A percentile compares a stretch with the other conserved stretches of the same genome.
Evolutionary conservation across 2,797 vertebrate species (phyloP).

Genomic region (Diglossa cyanea): DNA sequence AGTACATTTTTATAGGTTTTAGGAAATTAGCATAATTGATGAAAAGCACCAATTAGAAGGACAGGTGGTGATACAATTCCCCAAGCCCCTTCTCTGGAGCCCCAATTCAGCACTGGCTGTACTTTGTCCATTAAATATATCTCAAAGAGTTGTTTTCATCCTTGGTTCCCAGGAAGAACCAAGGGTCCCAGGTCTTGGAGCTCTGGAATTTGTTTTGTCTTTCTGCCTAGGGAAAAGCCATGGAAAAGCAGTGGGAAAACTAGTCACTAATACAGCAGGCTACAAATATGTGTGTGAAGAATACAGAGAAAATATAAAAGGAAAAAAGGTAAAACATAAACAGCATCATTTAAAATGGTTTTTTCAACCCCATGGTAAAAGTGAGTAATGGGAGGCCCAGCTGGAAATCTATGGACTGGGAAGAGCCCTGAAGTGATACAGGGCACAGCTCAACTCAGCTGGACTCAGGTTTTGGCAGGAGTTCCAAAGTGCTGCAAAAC

Average conservation of each 20-base stretch:
- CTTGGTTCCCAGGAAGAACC: not conserved
- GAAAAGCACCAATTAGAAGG: not conserved
- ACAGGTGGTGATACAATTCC: not conserved
- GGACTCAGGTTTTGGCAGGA: not conserved
- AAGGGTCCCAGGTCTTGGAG: not conserved
- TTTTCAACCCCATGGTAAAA: not conserved
- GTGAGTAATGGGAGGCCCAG: not conserved
- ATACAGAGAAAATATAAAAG: not conserved
- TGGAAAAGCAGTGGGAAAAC: not conserved
- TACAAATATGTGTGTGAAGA: not conserved
- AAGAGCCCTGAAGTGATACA: not conserved
- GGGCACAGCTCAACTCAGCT: not conserved
- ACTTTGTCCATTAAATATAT: not conserved
- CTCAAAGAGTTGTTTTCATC: not conserved
- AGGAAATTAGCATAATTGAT: not conserved
- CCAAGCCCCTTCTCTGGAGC: not conserved
- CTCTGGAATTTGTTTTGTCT: not conserved
- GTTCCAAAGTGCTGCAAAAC: not conserved
- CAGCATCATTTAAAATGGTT: not conserved
- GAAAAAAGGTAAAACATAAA: not conserved
- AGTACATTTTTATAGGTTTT: not conserved
- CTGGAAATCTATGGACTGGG: not conserved
- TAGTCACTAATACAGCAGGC: not conserved
- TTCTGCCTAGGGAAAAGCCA: not conserved
- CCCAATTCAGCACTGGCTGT: not conserved